Evolutionary conservation across 2,797 vertebrate genomes (phyloP).

Genomic region (Megalops cyprinoides): DNA sequence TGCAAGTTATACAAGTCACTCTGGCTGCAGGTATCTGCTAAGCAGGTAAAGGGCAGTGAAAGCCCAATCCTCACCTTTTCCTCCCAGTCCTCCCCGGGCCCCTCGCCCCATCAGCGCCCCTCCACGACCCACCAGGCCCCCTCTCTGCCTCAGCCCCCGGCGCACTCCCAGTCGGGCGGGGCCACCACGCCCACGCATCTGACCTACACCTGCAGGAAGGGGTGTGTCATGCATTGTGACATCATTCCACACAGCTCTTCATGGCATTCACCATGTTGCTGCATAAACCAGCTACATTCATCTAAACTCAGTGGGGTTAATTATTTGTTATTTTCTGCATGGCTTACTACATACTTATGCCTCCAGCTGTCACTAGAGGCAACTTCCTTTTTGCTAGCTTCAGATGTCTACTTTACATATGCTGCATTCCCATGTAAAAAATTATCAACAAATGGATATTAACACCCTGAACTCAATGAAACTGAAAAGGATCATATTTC

Average conservation of each 20-base stretch:
- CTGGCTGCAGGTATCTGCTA: too few species aligned
- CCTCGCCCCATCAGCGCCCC: slow-evolving; percentile 71
- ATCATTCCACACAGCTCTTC: background rate
- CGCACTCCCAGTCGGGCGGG: slow-evolving; percentile 82
- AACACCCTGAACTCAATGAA: background rate
- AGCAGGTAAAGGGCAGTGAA: too few species aligned
- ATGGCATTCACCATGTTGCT: background rate
- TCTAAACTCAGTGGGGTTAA: background rate
- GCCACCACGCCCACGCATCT: slow-evolving; percentile 81
- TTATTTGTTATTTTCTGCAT: background rate
- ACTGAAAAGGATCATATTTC: background rate
- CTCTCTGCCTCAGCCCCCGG: slow-evolving; percentile 79
- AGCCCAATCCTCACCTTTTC: slow-evolving; percentile 76
- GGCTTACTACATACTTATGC: background rate
- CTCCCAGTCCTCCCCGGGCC: slow-evolving; percentile 77
- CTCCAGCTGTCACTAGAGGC: background rate
- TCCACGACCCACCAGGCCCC: slow-evolving; percentile 79
- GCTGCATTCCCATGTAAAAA: background rate
- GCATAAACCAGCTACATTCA: background rate
- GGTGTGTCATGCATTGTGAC: background rate
- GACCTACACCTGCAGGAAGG: slow-evolving; percentile 70
- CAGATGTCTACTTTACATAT: background rate
- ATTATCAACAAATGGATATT: background rate
- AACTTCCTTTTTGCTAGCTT: background rate
- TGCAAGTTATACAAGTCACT: too few species aligned